phyloP scores from a whole-genome alignment of 1,140 invertebrate species.

The Coptotermes formosanus region DNA sequence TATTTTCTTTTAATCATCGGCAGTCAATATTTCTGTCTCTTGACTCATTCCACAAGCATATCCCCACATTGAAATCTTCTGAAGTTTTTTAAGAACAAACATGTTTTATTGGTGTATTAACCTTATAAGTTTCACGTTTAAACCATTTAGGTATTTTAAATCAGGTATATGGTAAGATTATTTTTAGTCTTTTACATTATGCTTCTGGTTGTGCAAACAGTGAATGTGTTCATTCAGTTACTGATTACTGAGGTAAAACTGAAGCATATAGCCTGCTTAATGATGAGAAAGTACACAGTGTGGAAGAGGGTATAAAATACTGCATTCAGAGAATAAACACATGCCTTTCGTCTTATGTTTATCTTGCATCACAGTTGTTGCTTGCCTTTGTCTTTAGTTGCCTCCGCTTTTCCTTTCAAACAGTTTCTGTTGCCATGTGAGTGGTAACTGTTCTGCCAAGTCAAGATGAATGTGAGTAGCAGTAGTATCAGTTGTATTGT shows the following conservation, averaged over 20 bases:
- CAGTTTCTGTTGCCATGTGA: neutral
- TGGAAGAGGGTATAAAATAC: neutral
- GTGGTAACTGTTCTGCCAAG: neutral
- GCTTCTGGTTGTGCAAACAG: neutral
- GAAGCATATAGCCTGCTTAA: neutral
- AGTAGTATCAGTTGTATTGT: neutral
- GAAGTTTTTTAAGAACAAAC: neutral
- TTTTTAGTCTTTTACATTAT: neutral
- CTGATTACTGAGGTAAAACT: neutral
- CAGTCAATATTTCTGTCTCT: constrained; percentile 12
- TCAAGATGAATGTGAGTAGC: neutral
- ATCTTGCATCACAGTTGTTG: neutral
- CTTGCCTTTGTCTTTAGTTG: neutral
- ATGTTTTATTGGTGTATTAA: constrained; percentile 7
- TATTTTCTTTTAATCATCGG: constrained; percentile 1
- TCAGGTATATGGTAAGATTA: neutral
- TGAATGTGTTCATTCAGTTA: neutral
- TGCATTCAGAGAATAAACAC: neutral
- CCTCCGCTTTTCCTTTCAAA: neutral
- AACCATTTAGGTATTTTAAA: neutral
- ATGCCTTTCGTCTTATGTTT: neutral
- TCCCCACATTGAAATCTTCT: neutral
- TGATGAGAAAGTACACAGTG: neutral
- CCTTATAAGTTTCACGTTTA: neutral
- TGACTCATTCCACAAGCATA: neutral